phyloP scores from a whole-genome alignment of 2,888 invertebrate species.

The Harpalus rufipes region DNA sequence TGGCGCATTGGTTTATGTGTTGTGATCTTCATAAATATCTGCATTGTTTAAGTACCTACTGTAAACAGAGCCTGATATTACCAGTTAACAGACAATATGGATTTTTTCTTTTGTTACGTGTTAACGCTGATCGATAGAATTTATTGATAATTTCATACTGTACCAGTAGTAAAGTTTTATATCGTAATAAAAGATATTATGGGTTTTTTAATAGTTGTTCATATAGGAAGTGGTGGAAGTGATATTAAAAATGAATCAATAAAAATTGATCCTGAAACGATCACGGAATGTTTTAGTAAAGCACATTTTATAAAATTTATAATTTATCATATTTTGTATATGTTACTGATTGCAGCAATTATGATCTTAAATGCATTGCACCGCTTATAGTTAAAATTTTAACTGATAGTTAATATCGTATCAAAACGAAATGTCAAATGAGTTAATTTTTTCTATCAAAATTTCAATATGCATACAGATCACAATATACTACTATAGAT shows the following conservation, averaged over 20 bases:
- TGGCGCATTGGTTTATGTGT: constrained; percentile 64
- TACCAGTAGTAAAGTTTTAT: not conserved
- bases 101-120: constrained; percentile 49
- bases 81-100: constrained; percentile 60
- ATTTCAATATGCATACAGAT: too few species aligned
- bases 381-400: too few species aligned
- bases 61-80: constrained; percentile 58
- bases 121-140: constrained; percentile 24
- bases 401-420: too few species aligned
- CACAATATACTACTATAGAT: too few species aligned
- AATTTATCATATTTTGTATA: too few species aligned
- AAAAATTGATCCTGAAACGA: not conserved
- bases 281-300: not conserved
- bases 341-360: too few species aligned
- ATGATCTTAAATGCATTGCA: too few species aligned
- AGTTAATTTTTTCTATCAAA: too few species aligned
- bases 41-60: constrained; percentile 59
- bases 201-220: not conserved
- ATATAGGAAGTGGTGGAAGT: not conserved
- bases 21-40: constrained; percentile 63
- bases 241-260: not conserved
- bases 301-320: too few species aligned
- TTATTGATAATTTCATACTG: constrained; percentile 33
- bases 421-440: too few species aligned
- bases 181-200: not conserved